Percentiles rank a stretch among this genome's conserved stretches.
Conservation (phyloP, 1,140 invertebrate genomes). For the Mizuhopecten yessoensis region DNA sequence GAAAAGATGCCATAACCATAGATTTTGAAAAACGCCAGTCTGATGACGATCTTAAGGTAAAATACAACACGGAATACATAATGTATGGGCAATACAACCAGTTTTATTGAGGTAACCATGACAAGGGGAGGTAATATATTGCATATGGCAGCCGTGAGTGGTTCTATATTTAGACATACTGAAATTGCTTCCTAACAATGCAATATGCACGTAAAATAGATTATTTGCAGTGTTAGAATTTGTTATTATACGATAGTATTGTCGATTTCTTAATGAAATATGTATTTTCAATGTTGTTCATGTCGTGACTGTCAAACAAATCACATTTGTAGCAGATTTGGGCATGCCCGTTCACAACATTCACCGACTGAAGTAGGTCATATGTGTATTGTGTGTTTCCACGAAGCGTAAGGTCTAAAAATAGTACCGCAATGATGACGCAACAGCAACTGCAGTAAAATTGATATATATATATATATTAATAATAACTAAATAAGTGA, state of each 20-base stretch:
- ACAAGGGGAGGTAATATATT: background rate
- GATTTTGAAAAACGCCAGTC: conserved; percentile 33
- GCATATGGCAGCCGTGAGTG: conserved; percentile 36
- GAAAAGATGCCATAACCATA: conserved; percentile 47
- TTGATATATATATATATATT: no score
- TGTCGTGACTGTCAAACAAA: background rate
- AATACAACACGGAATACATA: background rate
- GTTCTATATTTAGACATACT: conserved; percentile 18
- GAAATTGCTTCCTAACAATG: background rate
- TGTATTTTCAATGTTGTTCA: background rate
- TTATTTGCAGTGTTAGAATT: background rate
- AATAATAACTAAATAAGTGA: no score
- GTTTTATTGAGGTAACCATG: background rate
- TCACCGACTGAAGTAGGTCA: background rate
- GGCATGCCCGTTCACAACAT: background rate
- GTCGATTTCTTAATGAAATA: background rate
- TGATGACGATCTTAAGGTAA: background rate
- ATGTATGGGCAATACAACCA: background rate
- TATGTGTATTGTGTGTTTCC: background rate
- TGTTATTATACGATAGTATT: background rate
- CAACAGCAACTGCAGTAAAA: background rate
- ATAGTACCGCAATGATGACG: background rate
- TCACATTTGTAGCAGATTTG: background rate
- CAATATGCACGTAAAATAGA: background rate
- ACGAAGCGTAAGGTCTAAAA: conserved; percentile 12